Evolutionary conservation across 1,140 invertebrate genomes (phyloP).

Genomic region (Brachionus rubens): DNA sequence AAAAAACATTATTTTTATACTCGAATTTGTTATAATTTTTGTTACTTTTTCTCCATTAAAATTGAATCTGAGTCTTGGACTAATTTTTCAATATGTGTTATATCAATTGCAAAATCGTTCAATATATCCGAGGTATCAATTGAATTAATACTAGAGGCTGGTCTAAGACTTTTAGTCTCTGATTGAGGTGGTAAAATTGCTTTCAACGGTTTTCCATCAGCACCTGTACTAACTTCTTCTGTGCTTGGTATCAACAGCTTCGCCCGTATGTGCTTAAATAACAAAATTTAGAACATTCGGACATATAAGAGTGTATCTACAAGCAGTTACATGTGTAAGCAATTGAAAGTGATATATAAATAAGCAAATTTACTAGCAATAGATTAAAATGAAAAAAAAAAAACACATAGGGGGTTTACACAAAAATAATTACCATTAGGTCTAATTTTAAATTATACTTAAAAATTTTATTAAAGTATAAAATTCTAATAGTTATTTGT

Average conservation of each 20-base stretch:
- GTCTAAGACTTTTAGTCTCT: neutral
- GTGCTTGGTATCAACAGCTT: neutral
- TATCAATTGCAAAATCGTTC: slow-evolving; percentile 39
- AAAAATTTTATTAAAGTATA: neutral
- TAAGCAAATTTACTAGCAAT: neutral
- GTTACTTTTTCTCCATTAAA: slow-evolving; percentile 13
- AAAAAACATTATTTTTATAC: neutral
- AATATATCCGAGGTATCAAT: neutral
- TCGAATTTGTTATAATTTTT: neutral
- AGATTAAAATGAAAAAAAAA: neutral
- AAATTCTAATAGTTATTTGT: neutral
- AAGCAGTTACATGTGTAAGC: no score
- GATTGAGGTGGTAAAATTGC: slow-evolving; percentile 22
- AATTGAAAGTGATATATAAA: neutral
- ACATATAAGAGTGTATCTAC: no score
- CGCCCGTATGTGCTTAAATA: slow-evolving; percentile 44
- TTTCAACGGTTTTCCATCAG: slow-evolving; percentile 24
- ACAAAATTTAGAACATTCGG: no score
- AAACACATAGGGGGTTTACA: neutral
- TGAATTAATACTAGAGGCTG: neutral
- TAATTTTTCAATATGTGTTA: slow-evolving; percentile 46
- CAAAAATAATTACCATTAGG: slow-evolving; percentile 17
- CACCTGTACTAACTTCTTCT: neutral
- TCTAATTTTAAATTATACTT: slow-evolving; percentile 46
- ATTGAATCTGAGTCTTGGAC: slow-evolving; percentile 45